phyloP scores from a whole-genome alignment of 2,797 vertebrate species.

The Macrochelys suwanniensis region DNA sequence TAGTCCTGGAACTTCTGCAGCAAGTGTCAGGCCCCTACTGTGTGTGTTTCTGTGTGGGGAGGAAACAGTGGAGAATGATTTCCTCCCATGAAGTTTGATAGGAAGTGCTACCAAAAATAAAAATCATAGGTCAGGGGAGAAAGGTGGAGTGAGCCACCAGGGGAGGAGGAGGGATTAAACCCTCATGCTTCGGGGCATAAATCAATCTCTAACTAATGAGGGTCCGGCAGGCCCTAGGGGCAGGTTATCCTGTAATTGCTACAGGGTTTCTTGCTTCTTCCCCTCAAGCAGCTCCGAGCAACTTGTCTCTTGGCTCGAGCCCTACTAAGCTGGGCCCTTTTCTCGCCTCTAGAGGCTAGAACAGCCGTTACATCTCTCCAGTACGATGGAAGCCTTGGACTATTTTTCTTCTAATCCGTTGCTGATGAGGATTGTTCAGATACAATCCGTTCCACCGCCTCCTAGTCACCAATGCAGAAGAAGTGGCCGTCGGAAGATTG shows the following conservation, averaged over 20 bases:
- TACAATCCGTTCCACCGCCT: background rate
- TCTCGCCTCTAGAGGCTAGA: fast-evolving
- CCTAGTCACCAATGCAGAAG: fast-evolving
- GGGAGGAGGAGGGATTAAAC: background rate
- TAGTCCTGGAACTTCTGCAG: background rate
- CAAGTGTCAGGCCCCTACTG: no score
- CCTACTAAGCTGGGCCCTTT: fast-evolving
- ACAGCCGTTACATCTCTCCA: fast-evolving
- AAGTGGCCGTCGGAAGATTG: background rate
- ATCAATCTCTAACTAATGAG: background rate
- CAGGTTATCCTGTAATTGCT: background rate
- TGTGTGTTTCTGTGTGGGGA: no score
- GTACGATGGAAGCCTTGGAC: background rate
- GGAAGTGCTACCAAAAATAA: background rate
- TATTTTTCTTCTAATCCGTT: background rate
- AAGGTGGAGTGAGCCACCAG: background rate
- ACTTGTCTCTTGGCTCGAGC: background rate
- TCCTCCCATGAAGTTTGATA: background rate
- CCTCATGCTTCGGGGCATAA: background rate
- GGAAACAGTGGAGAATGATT: background rate
- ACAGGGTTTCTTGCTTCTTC: background rate
- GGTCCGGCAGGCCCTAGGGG: background rate
- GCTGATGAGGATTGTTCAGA: background rate
- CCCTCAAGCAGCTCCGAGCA: background rate
- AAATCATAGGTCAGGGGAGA: background rate